Conservation (phyloP, 2,113 vertebrate species). For the Odocoileus virginianus region DNA sequence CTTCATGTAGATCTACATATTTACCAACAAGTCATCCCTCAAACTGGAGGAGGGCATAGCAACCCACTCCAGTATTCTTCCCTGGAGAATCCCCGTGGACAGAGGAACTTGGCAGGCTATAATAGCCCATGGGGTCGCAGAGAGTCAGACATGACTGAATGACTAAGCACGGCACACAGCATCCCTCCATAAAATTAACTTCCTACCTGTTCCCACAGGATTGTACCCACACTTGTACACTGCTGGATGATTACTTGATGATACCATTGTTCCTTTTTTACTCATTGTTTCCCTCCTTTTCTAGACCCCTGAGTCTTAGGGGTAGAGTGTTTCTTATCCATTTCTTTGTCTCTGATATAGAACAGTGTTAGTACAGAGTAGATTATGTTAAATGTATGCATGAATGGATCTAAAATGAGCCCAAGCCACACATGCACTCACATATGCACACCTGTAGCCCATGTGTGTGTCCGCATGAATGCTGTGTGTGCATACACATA, state of each 20-base stretch:
- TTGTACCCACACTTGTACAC: background rate
- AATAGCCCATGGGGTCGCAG: background rate
- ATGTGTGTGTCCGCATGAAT: background rate
- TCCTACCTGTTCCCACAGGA: background rate
- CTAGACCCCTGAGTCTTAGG: background rate
- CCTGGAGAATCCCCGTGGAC: background rate
- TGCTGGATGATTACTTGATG: too few species aligned
- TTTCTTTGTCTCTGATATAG: background rate
- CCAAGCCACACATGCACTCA: background rate
- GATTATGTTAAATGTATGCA: background rate
- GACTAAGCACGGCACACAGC: background rate
- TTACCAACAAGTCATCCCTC: background rate
- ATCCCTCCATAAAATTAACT: background rate
- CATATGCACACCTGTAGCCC: background rate
- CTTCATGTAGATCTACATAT: background rate
- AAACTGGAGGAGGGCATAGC: background rate
- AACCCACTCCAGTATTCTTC: background rate
- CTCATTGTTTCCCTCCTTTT: background rate
- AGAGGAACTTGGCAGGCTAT: background rate
- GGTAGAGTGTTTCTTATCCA: background rate
- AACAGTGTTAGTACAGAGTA: background rate
- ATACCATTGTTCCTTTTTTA: background rate
- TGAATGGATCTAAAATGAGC: background rate
- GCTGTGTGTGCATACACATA: fast-evolving
- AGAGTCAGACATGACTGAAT: background rate